Base-by-base conservation (phyloP, 2,797 vertebrate genomes). In the Chloroceryle amazona region DNA sequence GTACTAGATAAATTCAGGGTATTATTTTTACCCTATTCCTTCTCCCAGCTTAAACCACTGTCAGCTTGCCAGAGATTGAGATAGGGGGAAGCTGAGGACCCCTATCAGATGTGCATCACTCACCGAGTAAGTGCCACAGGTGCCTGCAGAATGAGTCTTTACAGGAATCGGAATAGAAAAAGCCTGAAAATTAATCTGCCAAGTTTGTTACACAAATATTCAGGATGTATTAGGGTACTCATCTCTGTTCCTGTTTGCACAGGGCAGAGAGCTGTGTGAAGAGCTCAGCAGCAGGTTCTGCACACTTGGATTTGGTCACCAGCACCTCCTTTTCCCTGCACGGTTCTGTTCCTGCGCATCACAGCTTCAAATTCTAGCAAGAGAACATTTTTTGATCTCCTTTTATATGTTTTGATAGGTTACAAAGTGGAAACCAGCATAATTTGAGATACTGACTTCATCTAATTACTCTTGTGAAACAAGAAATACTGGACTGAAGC, bases 71-170 rank as follows among this genome's bases (percentile, higher is more conserved):
- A 75, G 21, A 68, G 72, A 37, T 29, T 39, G 57, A 86, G 46
- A 68, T 10, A 31, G 26, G 31, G 25, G 21, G 19, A 55, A 79
- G 18, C 8, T 74, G 39, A 79, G 25, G n/a, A 72, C 13, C 7
- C 65, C 54, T 17, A 20, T 57, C 47, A 80, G 26, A 17, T 0
- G 0, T 74, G 68, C 4, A 14, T 41, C 10, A 16, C 31, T 80
- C 6, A 3, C 0, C 1, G 41, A 52, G 13, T 21, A 21, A 52
- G 21, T 39, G n/a, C 49, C n/a, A 54, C n/a, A 22, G 22, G 26
- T 33, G 54, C n/a, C 75, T 19, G 26, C 8, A 49, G 37, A 47
- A 55, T 44, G 25, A 47, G 3, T 33, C 26, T 67, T 25, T 49
- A 13, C 35, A 54, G 35, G 2, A 25, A 74, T 9, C 7, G 41